Conservation (phyloP, 2,797 vertebrate genomes). For the Luscinia megarhynchos region DNA sequence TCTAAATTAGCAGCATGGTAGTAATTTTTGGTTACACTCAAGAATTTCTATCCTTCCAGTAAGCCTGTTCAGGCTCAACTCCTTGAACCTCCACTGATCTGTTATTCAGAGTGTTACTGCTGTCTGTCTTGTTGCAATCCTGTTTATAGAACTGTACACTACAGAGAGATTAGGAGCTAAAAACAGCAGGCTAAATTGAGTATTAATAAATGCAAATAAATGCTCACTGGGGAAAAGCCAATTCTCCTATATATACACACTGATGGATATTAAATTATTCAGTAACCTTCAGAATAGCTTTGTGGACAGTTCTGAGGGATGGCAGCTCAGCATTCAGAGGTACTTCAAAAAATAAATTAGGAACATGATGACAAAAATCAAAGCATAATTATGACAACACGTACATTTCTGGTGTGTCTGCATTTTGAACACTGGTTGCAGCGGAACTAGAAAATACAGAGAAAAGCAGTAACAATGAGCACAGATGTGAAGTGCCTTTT, state of each 20-base stretch:
- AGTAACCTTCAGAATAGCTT: constrained; percentile 34
- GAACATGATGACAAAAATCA: not conserved
- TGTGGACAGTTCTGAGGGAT: not conserved
- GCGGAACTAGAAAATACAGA: not conserved
- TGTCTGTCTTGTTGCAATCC: not conserved
- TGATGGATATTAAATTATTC: constrained; percentile 49
- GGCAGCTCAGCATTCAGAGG: not conserved
- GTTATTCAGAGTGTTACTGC: not conserved
- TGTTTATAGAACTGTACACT: not conserved
- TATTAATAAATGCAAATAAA: constrained; percentile 68
- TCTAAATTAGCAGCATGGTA: not conserved
- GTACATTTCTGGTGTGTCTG: not conserved
- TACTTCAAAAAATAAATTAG: not conserved
- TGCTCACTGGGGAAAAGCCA: constrained; percentile 19
- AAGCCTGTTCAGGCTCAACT: not conserved
- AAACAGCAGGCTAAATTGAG: constrained; percentile 37
- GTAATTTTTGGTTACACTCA: not conserved
- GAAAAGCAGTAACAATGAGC: not conserved
- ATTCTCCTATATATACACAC: constrained; percentile 19
- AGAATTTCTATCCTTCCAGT: not conserved
- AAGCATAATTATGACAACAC: not conserved
- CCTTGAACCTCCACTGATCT: not conserved
- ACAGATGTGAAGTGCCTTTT: not conserved
- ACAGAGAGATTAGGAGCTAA: constrained; percentile 18
- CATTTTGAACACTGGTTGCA: not conserved